Evolutionary conservation across 2,888 invertebrate species (phyloP).

Genomic region (Argynnis bischoffii): DNA sequence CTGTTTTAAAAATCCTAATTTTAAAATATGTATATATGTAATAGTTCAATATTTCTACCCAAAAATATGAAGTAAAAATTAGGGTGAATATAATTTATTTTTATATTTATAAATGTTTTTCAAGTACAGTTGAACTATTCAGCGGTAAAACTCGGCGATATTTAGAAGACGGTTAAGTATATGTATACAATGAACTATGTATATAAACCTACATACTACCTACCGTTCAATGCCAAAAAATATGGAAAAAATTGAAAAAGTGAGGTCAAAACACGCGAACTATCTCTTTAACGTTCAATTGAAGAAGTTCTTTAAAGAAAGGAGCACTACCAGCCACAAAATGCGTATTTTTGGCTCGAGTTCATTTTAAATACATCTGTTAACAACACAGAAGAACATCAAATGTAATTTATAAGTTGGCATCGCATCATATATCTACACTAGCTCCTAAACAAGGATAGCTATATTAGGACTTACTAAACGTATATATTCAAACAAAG

Average conservation of each 20-base stretch:
- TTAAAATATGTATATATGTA: conserved; percentile 4
- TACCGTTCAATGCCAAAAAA: conserved; percentile 7
- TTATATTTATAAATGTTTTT: no score
- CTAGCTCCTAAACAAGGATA: neutral
- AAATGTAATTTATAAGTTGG: neutral
- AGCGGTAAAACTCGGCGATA: neutral
- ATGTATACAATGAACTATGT: conserved; percentile 3
- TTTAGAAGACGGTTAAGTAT: conserved; percentile 1
- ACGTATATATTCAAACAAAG: neutral
- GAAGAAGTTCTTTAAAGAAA: neutral
- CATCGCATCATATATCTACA: conserved; percentile 1
- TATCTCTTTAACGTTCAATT: neutral
- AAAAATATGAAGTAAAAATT: conserved; percentile 3
- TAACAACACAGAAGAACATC: conserved; percentile 13
- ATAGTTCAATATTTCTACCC: neutral
- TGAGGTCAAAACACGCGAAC: conserved; percentile 35
- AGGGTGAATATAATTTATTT: no score
- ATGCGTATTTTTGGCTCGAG: conserved; percentile 16
- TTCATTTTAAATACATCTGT: conserved; percentile 11
- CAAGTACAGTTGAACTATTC: no score
- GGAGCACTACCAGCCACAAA: conserved; percentile 1
- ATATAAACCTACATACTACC: conserved; percentile 15
- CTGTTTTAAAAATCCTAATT: conserved; percentile 12
- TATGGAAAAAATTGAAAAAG: conserved; percentile 31
- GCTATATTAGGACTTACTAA: conserved; percentile 1